Percentiles rank a stretch among this genome's conserved stretches.
Conservation (phyloP, 2,113 vertebrate genomes). For the Apodemus speciosus region DNA sequence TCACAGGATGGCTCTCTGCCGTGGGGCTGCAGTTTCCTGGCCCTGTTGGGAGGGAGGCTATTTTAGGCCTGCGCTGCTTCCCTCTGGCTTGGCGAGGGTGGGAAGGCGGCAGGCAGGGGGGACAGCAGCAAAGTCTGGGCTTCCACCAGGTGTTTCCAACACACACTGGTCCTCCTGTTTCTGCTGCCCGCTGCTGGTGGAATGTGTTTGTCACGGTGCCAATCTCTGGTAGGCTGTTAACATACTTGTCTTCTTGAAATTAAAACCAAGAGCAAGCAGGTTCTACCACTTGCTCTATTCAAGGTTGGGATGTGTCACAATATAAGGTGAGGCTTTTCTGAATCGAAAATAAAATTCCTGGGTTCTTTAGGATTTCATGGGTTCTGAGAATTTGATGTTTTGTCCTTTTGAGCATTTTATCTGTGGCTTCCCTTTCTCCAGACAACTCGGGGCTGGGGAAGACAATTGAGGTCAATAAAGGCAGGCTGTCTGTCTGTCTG, state of each 20-base stretch:
- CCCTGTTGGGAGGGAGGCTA: not conserved
- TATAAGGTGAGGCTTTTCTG: not conserved
- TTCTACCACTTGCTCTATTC: not conserved
- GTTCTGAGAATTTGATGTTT: not conserved
- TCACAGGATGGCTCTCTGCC: not conserved
- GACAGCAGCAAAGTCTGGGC: not conserved
- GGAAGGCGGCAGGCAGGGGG: not conserved
- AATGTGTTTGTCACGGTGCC: not conserved
- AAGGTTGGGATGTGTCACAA: not conserved
- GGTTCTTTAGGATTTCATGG: not conserved
- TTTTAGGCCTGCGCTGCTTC: constrained; percentile 23
- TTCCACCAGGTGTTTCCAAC: constrained; percentile 42
- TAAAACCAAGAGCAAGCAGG: not conserved
- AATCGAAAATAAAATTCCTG: not conserved
- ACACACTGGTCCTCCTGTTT: constrained; percentile 27
- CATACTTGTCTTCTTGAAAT: not conserved
- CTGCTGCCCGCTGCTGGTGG: constrained; percentile 73
- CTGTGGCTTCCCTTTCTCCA: not conserved
- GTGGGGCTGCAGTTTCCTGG: constrained; percentile 47
- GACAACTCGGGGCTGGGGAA: not conserved
- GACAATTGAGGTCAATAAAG: not conserved
- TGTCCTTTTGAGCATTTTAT: not conserved
- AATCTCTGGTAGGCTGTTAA: not conserved
- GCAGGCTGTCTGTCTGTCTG: not conserved
- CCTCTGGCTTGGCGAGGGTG: not conserved